phyloP scores from a whole-genome alignment of 2,113 vertebrate species.

The Rhinoptilus africanus region DNA sequence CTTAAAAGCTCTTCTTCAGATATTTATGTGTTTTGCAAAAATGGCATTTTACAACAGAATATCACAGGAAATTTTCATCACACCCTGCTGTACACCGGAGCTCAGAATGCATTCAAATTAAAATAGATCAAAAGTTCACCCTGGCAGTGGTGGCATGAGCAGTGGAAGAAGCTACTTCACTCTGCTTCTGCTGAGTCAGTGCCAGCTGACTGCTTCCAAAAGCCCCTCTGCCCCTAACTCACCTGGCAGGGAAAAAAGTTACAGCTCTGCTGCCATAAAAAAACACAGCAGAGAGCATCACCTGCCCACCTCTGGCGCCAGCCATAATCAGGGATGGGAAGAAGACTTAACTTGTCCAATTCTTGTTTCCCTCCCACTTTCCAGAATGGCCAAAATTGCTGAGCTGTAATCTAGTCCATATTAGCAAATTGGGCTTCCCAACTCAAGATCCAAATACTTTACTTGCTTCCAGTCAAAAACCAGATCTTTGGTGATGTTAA shows the following conservation, averaged over 20 bases:
- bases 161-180: not conserved
- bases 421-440: rapidly evolving
- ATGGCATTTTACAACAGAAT: not conserved
- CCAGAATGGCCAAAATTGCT: not conserved
- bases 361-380: not conserved
- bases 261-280: not conserved
- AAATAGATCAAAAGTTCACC: not conserved
- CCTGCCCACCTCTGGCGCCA: not conserved
- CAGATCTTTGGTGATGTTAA: not conserved
- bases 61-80: not conserved
- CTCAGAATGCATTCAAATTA: not conserved
- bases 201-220: not conserved
- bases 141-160: rapidly evolving
- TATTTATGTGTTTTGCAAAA: not conserved
- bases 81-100: not conserved
- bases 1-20: not conserved
- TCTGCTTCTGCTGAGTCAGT: not conserved
- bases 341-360: not conserved
- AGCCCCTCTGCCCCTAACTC: not conserved
- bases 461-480: not conserved
- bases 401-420: not conserved
- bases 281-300: rapidly evolving
- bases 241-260: not conserved
- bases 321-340: not conserved
- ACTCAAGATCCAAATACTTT: not conserved